Evolutionary conservation across 1,140 invertebrate genomes (phyloP).

Genomic region (Protaetia brevitarsis): DNA sequence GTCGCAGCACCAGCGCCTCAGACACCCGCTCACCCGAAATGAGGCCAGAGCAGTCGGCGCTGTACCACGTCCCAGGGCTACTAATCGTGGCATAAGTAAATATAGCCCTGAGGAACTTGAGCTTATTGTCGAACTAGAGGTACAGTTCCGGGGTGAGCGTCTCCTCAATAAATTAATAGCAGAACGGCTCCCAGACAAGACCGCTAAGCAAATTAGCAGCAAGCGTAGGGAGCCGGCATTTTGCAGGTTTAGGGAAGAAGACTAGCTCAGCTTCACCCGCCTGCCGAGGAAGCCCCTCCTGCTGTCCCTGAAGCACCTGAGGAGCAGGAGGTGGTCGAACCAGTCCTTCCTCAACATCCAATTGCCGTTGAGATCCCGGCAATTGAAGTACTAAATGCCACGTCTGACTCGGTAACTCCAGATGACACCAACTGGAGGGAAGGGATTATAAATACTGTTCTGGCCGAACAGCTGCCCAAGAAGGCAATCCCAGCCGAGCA

Average conservation of each 20-base stretch:
- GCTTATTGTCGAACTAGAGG: neutral
- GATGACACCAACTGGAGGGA: neutral
- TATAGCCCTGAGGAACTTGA: neutral
- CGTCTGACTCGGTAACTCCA: neutral
- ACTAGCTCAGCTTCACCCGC: neutral
- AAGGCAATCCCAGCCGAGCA: conserved; percentile 18
- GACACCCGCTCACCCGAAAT: conserved; percentile 10
- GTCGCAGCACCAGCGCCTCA: conserved; percentile 9
- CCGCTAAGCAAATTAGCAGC: neutral
- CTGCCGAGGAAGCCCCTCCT: neutral
- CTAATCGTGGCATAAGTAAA: neutral
- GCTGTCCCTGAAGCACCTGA: neutral
- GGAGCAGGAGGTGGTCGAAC: neutral
- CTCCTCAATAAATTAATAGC: neutral
- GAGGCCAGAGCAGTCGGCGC: neutral
- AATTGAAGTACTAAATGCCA: neutral
- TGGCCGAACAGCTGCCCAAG: neutral
- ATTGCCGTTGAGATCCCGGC: conserved; percentile 3
- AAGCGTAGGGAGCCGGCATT: neutral
- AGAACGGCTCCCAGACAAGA: neutral
- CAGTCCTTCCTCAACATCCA: neutral
- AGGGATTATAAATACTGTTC: conserved; percentile 10
- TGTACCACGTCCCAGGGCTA: neutral
- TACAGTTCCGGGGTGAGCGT: conserved; percentile 11
- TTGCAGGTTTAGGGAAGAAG: neutral